A percentile compares a stretch with the other conserved stretches of the same genome.
Conservation (phyloP, 2,888 invertebrate species). For the Bursaphelenchus okinawaensis region DNA sequence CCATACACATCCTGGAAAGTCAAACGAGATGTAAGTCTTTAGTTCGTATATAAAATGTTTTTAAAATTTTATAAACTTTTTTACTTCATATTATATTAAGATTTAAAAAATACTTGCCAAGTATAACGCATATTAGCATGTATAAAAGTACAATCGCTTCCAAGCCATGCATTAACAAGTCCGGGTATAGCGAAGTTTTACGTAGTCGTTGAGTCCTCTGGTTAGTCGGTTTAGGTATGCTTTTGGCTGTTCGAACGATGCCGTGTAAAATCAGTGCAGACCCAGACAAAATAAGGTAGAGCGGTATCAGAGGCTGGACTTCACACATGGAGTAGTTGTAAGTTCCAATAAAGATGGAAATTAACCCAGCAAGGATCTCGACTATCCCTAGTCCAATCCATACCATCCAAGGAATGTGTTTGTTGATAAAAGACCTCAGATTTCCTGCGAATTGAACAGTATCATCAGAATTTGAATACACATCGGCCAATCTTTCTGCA, state of each 20-base stretch:
- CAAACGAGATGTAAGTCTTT: too few relatives aligned
- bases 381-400: conserved; percentile 24
- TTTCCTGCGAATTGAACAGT: conserved; percentile 51
- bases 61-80: not conserved
- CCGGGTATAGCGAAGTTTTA: conserved; percentile 16
- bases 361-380: conserved; percentile 30
- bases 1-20: conserved; percentile 50
- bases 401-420: conserved; percentile 38
- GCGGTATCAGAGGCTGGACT: conserved; percentile 52
- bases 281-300: conserved; percentile 47
- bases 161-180: conserved; percentile 36
- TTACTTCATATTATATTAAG: not conserved
- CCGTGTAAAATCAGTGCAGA: conserved; percentile 43
- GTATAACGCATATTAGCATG: conserved; percentile 47
- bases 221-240: conserved; percentile 29
- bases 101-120: conserved; percentile 34
- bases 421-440: conserved; percentile 41
- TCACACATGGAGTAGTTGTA: conserved; percentile 46
- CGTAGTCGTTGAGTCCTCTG: conserved; percentile 20
- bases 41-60: not conserved
- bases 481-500: conserved; percentile 36
- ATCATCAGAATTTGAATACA: conserved; percentile 45
- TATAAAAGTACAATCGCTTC: conserved; percentile 41
- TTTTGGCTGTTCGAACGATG: conserved; percentile 37
- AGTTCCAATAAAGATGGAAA: conserved; percentile 36